A percentile compares a stretch with the other conserved stretches of the same genome.
Evolutionary conservation across 92 coral and sea anemone species (phyloP).

Genomic region (Pocillopora meandrina): DNA sequence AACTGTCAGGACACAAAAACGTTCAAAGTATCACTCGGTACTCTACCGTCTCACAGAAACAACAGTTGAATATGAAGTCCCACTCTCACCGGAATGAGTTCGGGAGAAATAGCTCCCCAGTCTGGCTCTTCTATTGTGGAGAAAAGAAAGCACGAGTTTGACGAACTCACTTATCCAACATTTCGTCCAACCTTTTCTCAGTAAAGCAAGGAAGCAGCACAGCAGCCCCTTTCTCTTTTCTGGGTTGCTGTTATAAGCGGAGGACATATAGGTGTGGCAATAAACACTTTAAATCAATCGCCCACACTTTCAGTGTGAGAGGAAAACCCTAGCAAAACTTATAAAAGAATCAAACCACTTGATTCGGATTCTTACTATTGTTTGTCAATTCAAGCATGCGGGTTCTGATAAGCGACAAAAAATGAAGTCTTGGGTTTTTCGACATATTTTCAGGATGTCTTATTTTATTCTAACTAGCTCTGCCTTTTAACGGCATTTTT

Average conservation of each 20-base stretch:
- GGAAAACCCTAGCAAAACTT: too few relatives aligned
- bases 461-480: too few relatives aligned
- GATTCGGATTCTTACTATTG: too few relatives aligned
- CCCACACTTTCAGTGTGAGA: slow-evolving; percentile 4
- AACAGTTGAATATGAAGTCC: background rate
- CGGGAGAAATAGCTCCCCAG: slow-evolving; percentile 10
- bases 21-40: background rate
- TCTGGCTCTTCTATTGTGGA: slow-evolving; percentile 9
- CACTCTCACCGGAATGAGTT: slow-evolving; percentile 13
- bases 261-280: background rate
- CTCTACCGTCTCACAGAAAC: slow-evolving; percentile 18
- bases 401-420: too few relatives aligned
- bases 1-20: slow-evolving; percentile 15
- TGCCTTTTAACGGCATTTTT: too few relatives aligned
- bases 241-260: background rate
- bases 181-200: slow-evolving; percentile 16
- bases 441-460: too few relatives aligned
- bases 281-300: background rate
- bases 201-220: slow-evolving; percentile 6
- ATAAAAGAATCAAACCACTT: too few relatives aligned
- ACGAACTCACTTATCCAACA: background rate
- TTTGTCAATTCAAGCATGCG: too few relatives aligned
- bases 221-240: slow-evolving; percentile 8
- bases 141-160: slow-evolving; percentile 14
- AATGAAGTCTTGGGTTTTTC: too few relatives aligned